Percentiles rank a stretch among this genome's conserved stretches.
Conservation (phyloP, 1,140 invertebrate species). For the Brachionus manjavacas region DNA sequence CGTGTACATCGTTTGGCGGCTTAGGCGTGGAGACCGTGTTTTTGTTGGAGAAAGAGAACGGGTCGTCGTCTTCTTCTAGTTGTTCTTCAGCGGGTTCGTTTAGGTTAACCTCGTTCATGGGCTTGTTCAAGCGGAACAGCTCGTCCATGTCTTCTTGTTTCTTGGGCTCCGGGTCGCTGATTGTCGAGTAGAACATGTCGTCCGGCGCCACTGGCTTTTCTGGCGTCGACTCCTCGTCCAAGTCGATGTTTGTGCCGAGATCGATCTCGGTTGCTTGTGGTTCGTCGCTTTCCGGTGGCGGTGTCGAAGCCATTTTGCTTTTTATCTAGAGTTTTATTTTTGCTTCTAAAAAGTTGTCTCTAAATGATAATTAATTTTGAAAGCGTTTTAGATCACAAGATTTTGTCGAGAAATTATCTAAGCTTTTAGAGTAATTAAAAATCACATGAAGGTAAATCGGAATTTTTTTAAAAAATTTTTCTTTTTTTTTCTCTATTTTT, state of each 20-base stretch:
- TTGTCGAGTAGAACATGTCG: conserved; percentile 36
- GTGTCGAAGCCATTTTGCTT: neutral
- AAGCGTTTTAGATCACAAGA: neutral
- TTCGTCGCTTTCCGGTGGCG: neutral
- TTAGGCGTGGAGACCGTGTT: neutral
- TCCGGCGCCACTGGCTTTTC: neutral
- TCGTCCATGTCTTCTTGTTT: conserved; percentile 34
- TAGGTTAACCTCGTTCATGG: neutral
- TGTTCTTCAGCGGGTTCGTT: neutral
- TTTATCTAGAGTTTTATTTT: neutral
- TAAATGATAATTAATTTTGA: neutral
- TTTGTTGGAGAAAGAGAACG: conserved; percentile 22
- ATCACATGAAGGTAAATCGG: neutral
- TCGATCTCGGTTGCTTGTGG: neutral
- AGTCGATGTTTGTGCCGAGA: conserved; percentile 10
- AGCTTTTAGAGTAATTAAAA: neutral
- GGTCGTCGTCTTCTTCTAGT: conserved; percentile 1
- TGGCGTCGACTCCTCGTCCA: neutral
- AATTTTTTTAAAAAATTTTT: no score
- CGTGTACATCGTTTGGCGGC: neutral
- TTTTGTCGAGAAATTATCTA: neutral
- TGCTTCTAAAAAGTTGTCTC: neutral
- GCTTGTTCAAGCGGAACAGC: conserved; percentile 14
- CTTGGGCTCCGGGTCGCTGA: conserved; percentile 10
- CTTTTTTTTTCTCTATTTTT: neutral